These are phyloP conservation scores for Mnemiopsis leidyi DNA, from an alignment of 37 sponge, comb jelly and placozoan genomes.

Conservation along the genomic window DNA sequence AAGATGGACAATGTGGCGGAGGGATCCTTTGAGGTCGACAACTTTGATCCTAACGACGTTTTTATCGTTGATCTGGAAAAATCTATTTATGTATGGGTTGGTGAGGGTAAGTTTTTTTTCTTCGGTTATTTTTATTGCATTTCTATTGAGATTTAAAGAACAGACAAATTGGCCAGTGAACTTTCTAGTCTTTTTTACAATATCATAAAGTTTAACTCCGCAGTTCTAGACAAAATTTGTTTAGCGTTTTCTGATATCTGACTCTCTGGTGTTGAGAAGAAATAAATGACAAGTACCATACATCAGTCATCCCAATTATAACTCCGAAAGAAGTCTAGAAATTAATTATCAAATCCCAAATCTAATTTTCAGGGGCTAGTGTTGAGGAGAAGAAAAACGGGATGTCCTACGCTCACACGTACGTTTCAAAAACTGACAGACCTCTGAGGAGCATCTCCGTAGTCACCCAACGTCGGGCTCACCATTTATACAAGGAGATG, in stretches of 20 bases:
- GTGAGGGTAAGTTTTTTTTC: background rate
- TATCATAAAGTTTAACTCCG: no score
- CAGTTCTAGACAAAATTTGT: no score
- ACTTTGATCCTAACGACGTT: background rate
- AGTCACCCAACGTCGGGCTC: background rate
- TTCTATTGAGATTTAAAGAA: no score
- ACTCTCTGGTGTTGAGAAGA: no score
- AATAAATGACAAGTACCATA: no score
- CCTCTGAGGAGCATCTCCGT: slow-evolving; percentile 1
- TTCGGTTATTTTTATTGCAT: no score
- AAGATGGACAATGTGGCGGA: background rate
- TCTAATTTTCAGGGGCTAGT: background rate
- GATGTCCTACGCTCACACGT: slow-evolving; percentile 17
- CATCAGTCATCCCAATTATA: no score
- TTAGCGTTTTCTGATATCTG: no score
- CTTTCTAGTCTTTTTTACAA: no score
- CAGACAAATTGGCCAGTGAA: no score
- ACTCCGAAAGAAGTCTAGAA: no score
- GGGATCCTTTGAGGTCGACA: background rate
- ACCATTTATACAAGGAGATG: background rate
- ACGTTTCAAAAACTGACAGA: slow-evolving; percentile 15
- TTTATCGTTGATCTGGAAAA: slow-evolving; percentile 25
- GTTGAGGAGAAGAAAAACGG: slow-evolving; percentile 21
- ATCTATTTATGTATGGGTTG: background rate
- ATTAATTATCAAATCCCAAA: background rate